Evolutionary conservation across 2,888 invertebrate species (phyloP).

Genomic region (Drosophila basisetae): DNA sequence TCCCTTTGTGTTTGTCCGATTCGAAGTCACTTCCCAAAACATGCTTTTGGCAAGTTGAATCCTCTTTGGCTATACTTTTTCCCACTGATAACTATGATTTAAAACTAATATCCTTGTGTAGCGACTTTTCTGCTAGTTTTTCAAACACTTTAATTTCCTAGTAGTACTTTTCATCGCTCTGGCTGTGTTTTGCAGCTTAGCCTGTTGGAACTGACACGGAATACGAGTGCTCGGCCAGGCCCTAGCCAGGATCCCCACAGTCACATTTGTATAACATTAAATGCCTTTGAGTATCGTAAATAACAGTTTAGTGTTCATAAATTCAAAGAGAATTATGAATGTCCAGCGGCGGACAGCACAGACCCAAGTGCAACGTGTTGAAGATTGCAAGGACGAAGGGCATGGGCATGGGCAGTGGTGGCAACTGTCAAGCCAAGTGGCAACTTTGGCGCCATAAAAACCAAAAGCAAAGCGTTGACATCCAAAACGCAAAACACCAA

Average conservation of each 20-base stretch:
- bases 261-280: slow-evolving; percentile 77
- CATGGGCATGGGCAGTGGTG: not conserved
- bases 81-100: slow-evolving; percentile 7
- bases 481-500: slow-evolving; percentile 67
- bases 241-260: slow-evolving; percentile 56
- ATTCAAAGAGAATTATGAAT: slow-evolving; percentile 83
- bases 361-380: slow-evolving; percentile 56
- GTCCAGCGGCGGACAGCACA: slow-evolving; percentile 53
- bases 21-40: not conserved
- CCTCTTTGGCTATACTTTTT: not conserved
- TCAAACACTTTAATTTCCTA: slow-evolving; percentile 51
- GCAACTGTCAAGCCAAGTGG: slow-evolving; percentile 45
- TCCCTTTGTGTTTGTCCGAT: not conserved
- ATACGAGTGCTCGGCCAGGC: slow-evolving; percentile 18
- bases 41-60: not conserved
- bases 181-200: slow-evolving; percentile 23
- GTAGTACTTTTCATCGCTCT: slow-evolving; percentile 37
- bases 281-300: slow-evolving; percentile 83
- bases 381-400: not conserved
- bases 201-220: slow-evolving; percentile 10
- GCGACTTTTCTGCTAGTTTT: not conserved
- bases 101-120: slow-evolving; percentile 41
- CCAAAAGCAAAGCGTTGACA: slow-evolving; percentile 64
- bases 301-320: slow-evolving; percentile 84
- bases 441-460: slow-evolving; percentile 64